Base-by-base conservation (phyloP, 2,888 invertebrate species). In the Nomada ruficornis region DNA sequence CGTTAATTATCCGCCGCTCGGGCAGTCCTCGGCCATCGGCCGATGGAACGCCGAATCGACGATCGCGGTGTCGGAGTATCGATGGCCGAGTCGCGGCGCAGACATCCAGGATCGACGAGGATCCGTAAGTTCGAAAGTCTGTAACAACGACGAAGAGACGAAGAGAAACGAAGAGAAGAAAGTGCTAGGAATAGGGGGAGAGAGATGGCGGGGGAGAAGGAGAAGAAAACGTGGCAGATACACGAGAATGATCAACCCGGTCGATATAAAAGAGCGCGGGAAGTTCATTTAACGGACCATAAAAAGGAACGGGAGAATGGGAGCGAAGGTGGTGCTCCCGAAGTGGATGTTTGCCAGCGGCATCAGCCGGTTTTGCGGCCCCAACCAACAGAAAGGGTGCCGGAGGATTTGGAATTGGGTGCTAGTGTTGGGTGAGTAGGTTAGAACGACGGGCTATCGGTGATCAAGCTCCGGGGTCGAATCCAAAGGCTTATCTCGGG, bases 211-310 rank as follows among this genome's bases (percentile, higher is more conserved):
- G 23, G 1, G 54, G 20, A 2, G 59, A 62, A 42, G 44, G 42
- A 55, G 44, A 63, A 57, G 78, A 62, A 62, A 78, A 63, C 71
- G 85, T 13, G 47, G 47, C 88, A 89, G 88, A 86, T 89, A 85
- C 83, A 87, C 88, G 88, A 88, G 88, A 90, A 92, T 90, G 91
- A 92, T 90, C 92, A 88, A 84, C 78, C 84, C 80, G 87, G 86
- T 84, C 90, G 92, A 92, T 93, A 93, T 93, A 93, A 93, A 93
- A 92, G 92, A 91, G 90, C 90, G 89, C 90, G 89, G 90, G 89
- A 89, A 93, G 92, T 92, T 92, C 93, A 93, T 93, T 93, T 93
- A 92, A 91, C 92, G 90, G 92, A 89, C 91, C 88, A 91, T 93
- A 93, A 93, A 88, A 90, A 87, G 79, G 85, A 83, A 73, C 75